phyloP scores from a whole-genome alignment of 2,797 vertebrate species.

The Betta splendens region DNA sequence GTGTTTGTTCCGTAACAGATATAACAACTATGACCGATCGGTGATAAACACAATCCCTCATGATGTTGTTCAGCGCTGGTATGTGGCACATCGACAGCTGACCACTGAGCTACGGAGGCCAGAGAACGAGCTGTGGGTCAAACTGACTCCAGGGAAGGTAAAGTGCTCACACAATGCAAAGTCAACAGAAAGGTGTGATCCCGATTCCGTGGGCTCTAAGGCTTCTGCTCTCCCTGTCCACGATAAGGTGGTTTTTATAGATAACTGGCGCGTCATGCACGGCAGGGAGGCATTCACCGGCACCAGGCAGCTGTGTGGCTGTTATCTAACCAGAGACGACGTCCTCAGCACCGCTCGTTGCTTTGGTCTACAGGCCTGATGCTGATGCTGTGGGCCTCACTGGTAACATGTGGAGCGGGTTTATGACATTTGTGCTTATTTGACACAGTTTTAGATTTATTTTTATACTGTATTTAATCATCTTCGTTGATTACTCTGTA shows the following conservation, averaged over 20 bases:
- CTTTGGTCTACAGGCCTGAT: slow-evolving; percentile 86
- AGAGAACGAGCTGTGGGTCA: slow-evolving; percentile 93
- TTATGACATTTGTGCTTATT: too few species aligned
- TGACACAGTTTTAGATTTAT: too few species aligned
- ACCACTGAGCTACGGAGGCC: slow-evolving; percentile 87
- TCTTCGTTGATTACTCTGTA: not conserved
- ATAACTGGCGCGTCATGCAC: slow-evolving; percentile 93
- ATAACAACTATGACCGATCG: slow-evolving; percentile 94
- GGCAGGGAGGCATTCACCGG: slow-evolving; percentile 93
- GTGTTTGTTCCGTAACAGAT: slow-evolving; percentile 73
- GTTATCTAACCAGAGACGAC: slow-evolving; percentile 92
- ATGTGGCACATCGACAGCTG: slow-evolving; percentile 86
- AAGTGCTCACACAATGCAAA: not conserved
- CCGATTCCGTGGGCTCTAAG: slow-evolving; percentile 7
- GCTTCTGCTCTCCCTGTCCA: slow-evolving; percentile 10
- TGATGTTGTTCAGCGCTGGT: slow-evolving; percentile 87
- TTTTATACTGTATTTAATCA: not conserved
- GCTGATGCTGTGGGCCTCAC: slow-evolving; percentile 9
- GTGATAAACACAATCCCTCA: slow-evolving; percentile 89
- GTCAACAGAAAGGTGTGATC: not conserved
- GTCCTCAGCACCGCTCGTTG: slow-evolving; percentile 86
- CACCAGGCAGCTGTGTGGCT: slow-evolving; percentile 91
- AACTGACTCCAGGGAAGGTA: slow-evolving; percentile 93
- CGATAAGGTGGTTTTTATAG: slow-evolving; percentile 88
- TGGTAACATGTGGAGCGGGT: not conserved